Base-by-base conservation (phyloP, 2,888 invertebrate genomes). In the Lycophotia porphyrea region DNA sequence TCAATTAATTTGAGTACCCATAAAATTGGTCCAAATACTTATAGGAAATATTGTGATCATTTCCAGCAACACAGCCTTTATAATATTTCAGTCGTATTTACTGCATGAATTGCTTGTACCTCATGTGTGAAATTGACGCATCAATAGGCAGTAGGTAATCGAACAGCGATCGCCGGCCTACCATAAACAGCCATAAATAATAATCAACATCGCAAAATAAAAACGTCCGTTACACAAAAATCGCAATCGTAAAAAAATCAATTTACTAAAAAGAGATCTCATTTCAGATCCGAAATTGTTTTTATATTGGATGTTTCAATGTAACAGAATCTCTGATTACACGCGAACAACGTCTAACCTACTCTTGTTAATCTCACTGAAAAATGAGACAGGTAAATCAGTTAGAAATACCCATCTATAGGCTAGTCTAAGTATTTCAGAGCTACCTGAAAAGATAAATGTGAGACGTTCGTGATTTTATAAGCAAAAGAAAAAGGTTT, bases 301-400 rank as follows among this genome's bases (percentile, higher is more conserved):
- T 70, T 70, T 70, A 70, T 66, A 61, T 70, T 68, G 42, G 66
- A 64, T 21, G 36, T 63, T 71, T 68, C 27, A 60, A 74, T 84
- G 39, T 71, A 81, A 82, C 27, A 67, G 69, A 80, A 74, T 67
- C 47, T 80, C 49, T 15, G 70, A 76, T 76, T 87, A 87, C 81
- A 76, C 70, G 80, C 70, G 78, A 80, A 81, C 71, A 77, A 80
- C 81, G 76, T 81, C 81, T 42, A 52, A 55, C 63, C 42, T 78
- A 49, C 42, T 82, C 49, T 49, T 63, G 42, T 71, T 58, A 84
- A 84, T 73, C 80, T 84, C 52, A 78, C 84, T 81, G 71, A 81
- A 76, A 76, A 81, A 69, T 76, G 68, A 72, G 58, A 63, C 63
- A 36, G 39, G 44, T 72, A 72, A 85, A 82, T 76, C 63, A 52